Evolutionary conservation across 2,888 invertebrate genomes (phyloP).

Genomic region (Parnassius smintheus): DNA sequence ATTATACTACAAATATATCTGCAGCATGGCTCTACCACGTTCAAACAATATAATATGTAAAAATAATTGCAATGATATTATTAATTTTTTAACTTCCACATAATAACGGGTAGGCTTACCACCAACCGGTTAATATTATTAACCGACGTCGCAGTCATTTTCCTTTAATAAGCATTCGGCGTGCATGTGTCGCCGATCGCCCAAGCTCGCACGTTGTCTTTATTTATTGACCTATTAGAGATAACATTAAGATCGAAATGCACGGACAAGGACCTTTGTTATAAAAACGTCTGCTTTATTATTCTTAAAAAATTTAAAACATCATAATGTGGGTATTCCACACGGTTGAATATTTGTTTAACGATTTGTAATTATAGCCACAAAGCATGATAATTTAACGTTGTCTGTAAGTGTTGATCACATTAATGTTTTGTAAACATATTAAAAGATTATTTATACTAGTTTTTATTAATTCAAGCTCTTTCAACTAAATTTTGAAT

Average conservation of each 20-base stretch:
- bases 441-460: too few relatives aligned
- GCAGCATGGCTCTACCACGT: too few relatives aligned
- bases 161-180: conserved; percentile 73
- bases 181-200: conserved; percentile 76
- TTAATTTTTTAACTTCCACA: too few relatives aligned
- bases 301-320: conserved; percentile 71
- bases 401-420: too few relatives aligned
- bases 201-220: conserved; percentile 78
- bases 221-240: conserved; percentile 82
- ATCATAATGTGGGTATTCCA: conserved; percentile 50
- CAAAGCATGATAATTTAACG: too few relatives aligned
- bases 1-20: too few relatives aligned
- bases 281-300: conserved; percentile 81
- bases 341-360: neutral
- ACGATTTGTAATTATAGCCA: too few relatives aligned
- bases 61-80: too few relatives aligned
- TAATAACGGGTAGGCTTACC: too few relatives aligned
- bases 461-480: too few relatives aligned
- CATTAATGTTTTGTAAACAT: too few relatives aligned
- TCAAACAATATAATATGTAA: too few relatives aligned
- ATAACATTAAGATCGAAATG: conserved; percentile 81
- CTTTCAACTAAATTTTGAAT: conserved; percentile 22
- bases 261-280: conserved; percentile 81
- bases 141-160: conserved; percentile 62
- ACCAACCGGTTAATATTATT: conserved; percentile 53